Evolutionary conservation across 2,797 vertebrate species (phyloP), one percentile per base, ranked within the genome.

Genomic region (Karalla daura): DNA sequence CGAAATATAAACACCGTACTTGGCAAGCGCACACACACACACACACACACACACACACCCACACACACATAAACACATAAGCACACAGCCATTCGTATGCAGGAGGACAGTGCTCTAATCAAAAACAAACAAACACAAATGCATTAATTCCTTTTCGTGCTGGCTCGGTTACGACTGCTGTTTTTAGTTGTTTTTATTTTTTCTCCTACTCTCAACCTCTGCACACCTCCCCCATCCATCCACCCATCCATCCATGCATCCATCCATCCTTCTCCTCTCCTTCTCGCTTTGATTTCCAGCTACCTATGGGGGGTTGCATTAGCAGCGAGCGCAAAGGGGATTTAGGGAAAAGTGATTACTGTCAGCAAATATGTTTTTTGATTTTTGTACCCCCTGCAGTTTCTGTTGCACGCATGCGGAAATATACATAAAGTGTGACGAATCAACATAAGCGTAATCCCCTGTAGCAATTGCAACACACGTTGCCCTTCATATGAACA

Each of bases 221-320:
- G 52, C 43, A 55, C 67, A 63, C 70, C 47, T 77, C 71, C 76
- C 60, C 55, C 70, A 59, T 49, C 40, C 50, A n/a, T n/a, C n/a
- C n/a, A n/a, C n/a, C n/a, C n/a, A n/a, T n/a, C n/a, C n/a, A n/a
- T n/a, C n/a, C n/a, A n/a, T n/a, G n/a, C 23, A 0, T 65, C 47
- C 63, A 54, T 76, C 49, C 36, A 32, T 70, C 52, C 47, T 43
- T 35, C 17, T 62, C 45, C 35, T n/a, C n/a, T n/a, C n/a, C 12
- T 3, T 59, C 10, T 72, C 2, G 13, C 74, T 82, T 76, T 87
- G 65, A 75, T 77, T 75, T 33, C 37, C 21, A 28, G 68, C 68
- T 75, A 63, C 60, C 46, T 64, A 9, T 71, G 37, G 35, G 65
- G n/a, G 53, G 30, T 52, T 72, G 28, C 10, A 53, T 74, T 21